phyloP scores from a whole-genome alignment of 2,888 invertebrate genomes.

The Drosophila multiciliata region DNA sequence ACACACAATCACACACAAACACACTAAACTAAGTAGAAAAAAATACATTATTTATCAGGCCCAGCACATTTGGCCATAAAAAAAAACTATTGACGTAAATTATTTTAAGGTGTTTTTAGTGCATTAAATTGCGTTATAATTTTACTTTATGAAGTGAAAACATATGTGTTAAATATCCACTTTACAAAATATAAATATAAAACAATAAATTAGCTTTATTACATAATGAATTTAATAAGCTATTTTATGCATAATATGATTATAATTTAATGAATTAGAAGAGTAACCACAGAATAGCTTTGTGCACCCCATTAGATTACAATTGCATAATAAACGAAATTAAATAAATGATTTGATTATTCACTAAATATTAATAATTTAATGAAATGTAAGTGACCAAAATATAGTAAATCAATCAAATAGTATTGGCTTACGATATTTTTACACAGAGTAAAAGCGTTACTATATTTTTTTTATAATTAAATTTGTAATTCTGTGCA shows the following conservation, averaged over 20 bases:
- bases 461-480: not conserved
- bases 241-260: not conserved
- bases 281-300: not conserved
- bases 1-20: constrained; percentile 10
- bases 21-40: constrained; percentile 38
- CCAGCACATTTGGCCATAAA: constrained; percentile 21
- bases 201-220: not conserved
- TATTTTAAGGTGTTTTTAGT: constrained; percentile 5
- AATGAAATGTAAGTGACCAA: not conserved
- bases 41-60: constrained; percentile 51
- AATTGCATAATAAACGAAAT: not conserved
- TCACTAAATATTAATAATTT: not conserved
- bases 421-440: not conserved
- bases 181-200: not conserved
- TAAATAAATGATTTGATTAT: not conserved
- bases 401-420: not conserved
- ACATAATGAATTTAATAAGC: not conserved
- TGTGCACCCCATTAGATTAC: not conserved
- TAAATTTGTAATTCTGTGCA: constrained; percentile 1
- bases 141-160: not conserved
- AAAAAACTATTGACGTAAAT: constrained; percentile 14
- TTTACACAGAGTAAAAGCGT: too few species aligned
- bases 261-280: not conserved
- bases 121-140: not conserved
- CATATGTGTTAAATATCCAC: not conserved